Conservation (phyloP, 2,888 invertebrate genomes). For the Apoda limacodes region DNA sequence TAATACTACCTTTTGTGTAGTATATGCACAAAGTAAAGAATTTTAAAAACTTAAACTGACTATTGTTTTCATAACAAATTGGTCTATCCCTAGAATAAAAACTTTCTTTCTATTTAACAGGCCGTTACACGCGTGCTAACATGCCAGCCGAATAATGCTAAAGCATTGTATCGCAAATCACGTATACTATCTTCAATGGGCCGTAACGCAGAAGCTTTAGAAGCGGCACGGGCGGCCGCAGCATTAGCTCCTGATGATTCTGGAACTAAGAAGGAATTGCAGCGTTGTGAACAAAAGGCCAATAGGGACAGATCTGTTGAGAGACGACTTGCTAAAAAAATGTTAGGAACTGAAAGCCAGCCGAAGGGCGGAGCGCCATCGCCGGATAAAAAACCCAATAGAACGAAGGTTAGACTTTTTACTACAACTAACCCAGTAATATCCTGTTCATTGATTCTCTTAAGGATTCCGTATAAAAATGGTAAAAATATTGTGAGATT, state of each 20-base stretch:
- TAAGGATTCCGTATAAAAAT: no score
- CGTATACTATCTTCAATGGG: constrained; percentile 58
- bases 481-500: no score
- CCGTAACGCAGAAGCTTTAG: constrained; percentile 77
- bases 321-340: constrained; percentile 39
- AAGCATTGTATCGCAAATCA: constrained; percentile 87
- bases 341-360: constrained; percentile 33
- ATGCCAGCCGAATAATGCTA: constrained; percentile 89
- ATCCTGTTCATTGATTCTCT: no score
- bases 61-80: no score
- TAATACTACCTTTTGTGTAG: no score
- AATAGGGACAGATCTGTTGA: constrained; percentile 61
- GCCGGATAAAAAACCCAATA: constrained; percentile 50
- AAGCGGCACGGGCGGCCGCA: constrained; percentile 56
- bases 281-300: constrained; percentile 39
- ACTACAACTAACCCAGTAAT: no score
- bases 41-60: no score
- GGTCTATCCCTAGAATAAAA: no score
- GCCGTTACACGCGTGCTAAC: constrained; percentile 86
- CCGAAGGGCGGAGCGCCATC: constrained; percentile 17
- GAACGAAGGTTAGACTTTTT: constrained; percentile 37
- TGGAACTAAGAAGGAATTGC: constrained; percentile 50
- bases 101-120: no score
- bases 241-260: constrained; percentile 49
- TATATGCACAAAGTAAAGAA: no score